A percentile compares a stretch with the other conserved stretches of the same genome.
phyloP scores from a whole-genome alignment of 2,888 invertebrate species.

The Blastobasis adustella region DNA sequence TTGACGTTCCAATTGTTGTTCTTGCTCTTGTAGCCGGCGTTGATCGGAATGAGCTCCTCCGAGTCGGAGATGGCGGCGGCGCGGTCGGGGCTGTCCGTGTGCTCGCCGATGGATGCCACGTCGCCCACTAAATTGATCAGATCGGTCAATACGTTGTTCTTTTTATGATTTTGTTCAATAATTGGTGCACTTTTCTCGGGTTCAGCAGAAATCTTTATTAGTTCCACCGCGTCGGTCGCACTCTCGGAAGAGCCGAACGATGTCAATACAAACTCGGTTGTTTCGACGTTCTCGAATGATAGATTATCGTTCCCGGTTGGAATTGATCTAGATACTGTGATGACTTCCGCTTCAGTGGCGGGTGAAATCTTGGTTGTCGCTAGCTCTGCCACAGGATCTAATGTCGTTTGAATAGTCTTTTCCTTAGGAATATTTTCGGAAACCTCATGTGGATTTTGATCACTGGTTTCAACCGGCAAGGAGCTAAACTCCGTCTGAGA shows the following conservation, averaged over 20 bases:
- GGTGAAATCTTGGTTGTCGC: conserved; percentile 28
- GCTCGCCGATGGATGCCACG: conserved; percentile 60
- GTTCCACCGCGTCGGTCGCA: conserved; percentile 50
- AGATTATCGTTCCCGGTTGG: conserved; percentile 27
- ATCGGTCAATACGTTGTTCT: conserved; percentile 48
- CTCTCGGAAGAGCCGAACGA: conserved; percentile 53
- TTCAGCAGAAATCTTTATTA: conserved; percentile 49
- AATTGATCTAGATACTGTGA: conserved; percentile 32
- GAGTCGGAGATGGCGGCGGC: conserved; percentile 49
- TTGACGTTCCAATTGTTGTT: conserved; percentile 61
- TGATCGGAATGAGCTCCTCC: conserved; percentile 61
- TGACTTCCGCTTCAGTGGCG: conserved; percentile 33
- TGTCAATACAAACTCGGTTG: conserved; percentile 52
- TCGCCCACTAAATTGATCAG: conserved; percentile 62
- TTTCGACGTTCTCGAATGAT: conserved; percentile 48
- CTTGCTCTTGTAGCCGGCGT: conserved; percentile 63
- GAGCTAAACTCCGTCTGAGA: conserved; percentile 60
- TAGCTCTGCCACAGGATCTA: conserved; percentile 20
- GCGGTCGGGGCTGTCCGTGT: conserved; percentile 34
- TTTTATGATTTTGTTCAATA: conserved; percentile 37
- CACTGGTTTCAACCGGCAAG: conserved; percentile 60
- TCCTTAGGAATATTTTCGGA: conserved; percentile 41
- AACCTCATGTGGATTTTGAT: conserved; percentile 55
- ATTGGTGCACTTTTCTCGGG: conserved; percentile 43
- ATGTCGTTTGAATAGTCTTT: conserved; percentile 32